Conservation (phyloP, 2,888 invertebrate species). For the Volucella zonaria region DNA sequence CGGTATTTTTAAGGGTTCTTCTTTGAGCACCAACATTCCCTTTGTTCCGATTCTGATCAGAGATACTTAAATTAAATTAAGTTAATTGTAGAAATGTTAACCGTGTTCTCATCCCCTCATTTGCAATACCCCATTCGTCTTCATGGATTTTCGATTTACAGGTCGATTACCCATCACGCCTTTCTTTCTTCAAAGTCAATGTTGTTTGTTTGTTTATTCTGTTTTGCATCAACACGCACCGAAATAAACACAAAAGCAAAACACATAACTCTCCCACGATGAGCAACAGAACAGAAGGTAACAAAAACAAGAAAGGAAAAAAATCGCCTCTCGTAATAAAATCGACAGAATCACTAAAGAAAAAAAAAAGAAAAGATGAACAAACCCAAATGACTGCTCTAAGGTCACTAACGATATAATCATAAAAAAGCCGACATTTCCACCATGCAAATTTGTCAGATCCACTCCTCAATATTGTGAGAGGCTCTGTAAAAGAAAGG, state of each 20-base stretch:
- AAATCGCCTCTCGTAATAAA: slow-evolving; percentile 11
- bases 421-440: slow-evolving; percentile 5
- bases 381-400: slow-evolving; percentile 20
- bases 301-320: background rate
- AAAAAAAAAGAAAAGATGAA: slow-evolving; percentile 23
- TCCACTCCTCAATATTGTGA: slow-evolving; percentile 12
- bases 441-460: slow-evolving; percentile 16
- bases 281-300: background rate
- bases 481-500: slow-evolving; percentile 21
- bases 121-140: too few relatives aligned
- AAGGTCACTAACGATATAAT: slow-evolving; percentile 46
- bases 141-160: too few relatives aligned
- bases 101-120: too few relatives aligned
- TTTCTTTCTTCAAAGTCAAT: too few relatives aligned
- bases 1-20: too few relatives aligned
- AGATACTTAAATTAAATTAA: too few relatives aligned
- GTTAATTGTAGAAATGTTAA: too few relatives aligned
- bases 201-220: background rate
- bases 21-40: too few relatives aligned
- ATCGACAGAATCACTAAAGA: slow-evolving; percentile 24
- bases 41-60: too few relatives aligned
- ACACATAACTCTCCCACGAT: slow-evolving; percentile 21
- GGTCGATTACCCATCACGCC: too few relatives aligned
- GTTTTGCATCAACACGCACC: background rate
- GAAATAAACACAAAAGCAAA: background rate